Evolutionary conservation across 2,113 vertebrate genomes (phyloP).

Genomic region (Centrocercus urophasianus): DNA sequence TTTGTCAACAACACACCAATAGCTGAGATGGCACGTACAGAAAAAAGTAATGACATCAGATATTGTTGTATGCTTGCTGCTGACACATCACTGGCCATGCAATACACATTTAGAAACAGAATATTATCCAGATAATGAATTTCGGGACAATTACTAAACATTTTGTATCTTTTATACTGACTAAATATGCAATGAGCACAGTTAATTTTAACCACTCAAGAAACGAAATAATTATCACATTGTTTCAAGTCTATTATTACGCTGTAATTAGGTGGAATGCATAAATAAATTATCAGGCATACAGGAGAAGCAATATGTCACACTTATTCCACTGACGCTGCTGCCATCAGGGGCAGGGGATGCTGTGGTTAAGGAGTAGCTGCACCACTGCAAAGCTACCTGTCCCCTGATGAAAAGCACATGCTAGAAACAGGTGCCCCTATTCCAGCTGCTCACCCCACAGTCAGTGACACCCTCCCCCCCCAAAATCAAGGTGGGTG

Average conservation of each 20-base stretch:
- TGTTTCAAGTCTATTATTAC: slow-evolving; percentile 54
- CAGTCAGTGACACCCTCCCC: accelerated
- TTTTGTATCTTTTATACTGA: slow-evolving; percentile 22
- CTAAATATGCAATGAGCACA: not conserved
- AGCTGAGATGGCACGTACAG: slow-evolving; percentile 44
- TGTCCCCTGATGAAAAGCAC: not conserved
- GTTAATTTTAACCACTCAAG: slow-evolving; percentile 68
- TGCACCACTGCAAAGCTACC: accelerated
- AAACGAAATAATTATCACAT: slow-evolving; percentile 42
- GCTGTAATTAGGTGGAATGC: not conserved
- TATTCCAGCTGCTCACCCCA: not conserved
- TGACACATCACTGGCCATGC: slow-evolving; percentile 36
- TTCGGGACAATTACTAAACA: slow-evolving; percentile 52
- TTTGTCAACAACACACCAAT: not conserved
- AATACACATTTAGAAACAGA: slow-evolving; percentile 53
- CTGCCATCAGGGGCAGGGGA: not conserved
- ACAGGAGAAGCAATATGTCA: not conserved
- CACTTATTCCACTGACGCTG: accelerated
- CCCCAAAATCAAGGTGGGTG: not conserved
- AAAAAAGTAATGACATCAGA: slow-evolving; percentile 55
- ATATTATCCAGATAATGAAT: slow-evolving; percentile 59
- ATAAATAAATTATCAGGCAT: slow-evolving; percentile 53
- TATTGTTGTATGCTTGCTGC: slow-evolving; percentile 7
- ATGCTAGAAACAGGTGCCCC: accelerated
- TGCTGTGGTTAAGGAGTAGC: accelerated